Conservation (phyloP, 2,888 invertebrate genomes). For the Thalpophila matura region DNA sequence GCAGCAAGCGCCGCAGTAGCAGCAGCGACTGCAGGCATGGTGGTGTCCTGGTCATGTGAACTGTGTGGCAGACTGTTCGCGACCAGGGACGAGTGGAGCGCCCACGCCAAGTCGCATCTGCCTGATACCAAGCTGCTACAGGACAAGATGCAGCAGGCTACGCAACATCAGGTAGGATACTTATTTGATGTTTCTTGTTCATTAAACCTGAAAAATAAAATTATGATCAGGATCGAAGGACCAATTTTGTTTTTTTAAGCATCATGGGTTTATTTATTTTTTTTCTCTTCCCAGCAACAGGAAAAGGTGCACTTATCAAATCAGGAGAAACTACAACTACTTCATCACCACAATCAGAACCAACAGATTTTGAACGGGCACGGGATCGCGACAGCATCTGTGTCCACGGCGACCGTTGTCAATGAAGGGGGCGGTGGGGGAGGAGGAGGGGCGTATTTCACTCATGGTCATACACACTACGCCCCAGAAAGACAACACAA, state of each 20-base stretch:
- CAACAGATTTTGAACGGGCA: slow-evolving; percentile 88
- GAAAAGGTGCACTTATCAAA: slow-evolving; percentile 88
- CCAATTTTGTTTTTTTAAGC: neutral
- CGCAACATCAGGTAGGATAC: slow-evolving; percentile 73
- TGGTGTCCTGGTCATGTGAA: slow-evolving; percentile 94
- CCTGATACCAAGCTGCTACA: slow-evolving; percentile 89
- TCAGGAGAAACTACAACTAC: slow-evolving; percentile 86
- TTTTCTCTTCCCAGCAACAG: slow-evolving; percentile 77
- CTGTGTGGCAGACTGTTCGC: slow-evolving; percentile 93
- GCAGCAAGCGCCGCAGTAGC: slow-evolving; percentile 86
- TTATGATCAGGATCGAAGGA: neutral
- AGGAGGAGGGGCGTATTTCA: slow-evolving; percentile 83
- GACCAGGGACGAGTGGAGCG: slow-evolving; percentile 94
- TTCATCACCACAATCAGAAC: slow-evolving; percentile 88
- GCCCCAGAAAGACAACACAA: slow-evolving; percentile 86
- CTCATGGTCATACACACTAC: slow-evolving; percentile 87
- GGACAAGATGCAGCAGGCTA: slow-evolving; percentile 87
- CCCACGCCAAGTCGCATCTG: slow-evolving; percentile 93
- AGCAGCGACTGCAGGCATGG: slow-evolving; percentile 88
- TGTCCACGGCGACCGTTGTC: slow-evolving; percentile 85
- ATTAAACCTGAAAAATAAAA: neutral
- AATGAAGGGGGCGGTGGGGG: slow-evolving; percentile 79
- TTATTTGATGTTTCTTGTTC: too few species aligned
- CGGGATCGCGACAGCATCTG: slow-evolving; percentile 84
- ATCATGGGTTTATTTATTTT: neutral